These are phyloP conservation scores for Eristalis arbustorum DNA, from an alignment of 2,888 invertebrate species.

Conservation along the genomic window DNA sequence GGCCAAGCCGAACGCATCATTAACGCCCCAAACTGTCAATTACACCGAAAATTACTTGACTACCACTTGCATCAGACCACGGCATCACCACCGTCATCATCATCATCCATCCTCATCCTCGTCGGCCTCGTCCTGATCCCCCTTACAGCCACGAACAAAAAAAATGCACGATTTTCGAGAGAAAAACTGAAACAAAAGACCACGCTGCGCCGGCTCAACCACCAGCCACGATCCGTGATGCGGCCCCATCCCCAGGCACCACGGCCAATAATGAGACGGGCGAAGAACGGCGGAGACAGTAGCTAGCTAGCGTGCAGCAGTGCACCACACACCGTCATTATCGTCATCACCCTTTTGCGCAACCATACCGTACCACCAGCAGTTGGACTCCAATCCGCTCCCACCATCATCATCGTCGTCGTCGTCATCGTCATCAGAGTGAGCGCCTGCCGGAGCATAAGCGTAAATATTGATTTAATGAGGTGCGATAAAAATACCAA, in stretches of 20 bases:
- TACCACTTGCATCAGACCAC: slow-evolving; percentile 68
- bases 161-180: slow-evolving; percentile 61
- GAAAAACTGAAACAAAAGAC: not conserved
- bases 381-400: slow-evolving; percentile 10
- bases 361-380: slow-evolving; percentile 11
- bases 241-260: slow-evolving; percentile 56
- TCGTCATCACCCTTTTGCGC: slow-evolving; percentile 53
- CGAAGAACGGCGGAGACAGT: slow-evolving; percentile 18
- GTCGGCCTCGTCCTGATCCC: not conserved
- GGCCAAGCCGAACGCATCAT: slow-evolving; percentile 74
- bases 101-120: slow-evolving; percentile 28
- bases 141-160: slow-evolving; percentile 40
- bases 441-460: slow-evolving; percentile 71
- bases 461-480: slow-evolving; percentile 76
- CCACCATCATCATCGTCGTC: not conserved
- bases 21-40: slow-evolving; percentile 71
- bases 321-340: slow-evolving; percentile 50
- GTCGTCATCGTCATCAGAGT: slow-evolving; percentile 16
- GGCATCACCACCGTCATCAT: slow-evolving; percentile 41
- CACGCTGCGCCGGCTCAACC: slow-evolving; percentile 29
- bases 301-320: slow-evolving; percentile 56
- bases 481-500: slow-evolving; percentile 75
- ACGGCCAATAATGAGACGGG: slow-evolving; percentile 63
- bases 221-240: slow-evolving; percentile 39
- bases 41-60: slow-evolving; percentile 70